Evolutionary conservation across 2,797 vertebrate species (phyloP).

Genomic region (Melopsittacus undulatus): DNA sequence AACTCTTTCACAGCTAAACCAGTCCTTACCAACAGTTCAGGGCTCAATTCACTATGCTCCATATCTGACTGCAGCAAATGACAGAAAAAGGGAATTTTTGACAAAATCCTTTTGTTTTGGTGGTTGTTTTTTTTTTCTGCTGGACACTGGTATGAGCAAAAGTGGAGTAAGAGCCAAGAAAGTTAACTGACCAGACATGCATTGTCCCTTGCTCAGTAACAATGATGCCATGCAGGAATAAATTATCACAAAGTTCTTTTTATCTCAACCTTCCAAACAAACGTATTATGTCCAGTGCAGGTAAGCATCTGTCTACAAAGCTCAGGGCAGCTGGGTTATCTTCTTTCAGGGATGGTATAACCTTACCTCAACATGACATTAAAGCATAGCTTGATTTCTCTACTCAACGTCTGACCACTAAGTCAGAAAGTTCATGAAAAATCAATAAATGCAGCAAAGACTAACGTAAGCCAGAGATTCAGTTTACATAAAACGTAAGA

Average conservation of each 20-base stretch:
- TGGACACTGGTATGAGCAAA: neutral
- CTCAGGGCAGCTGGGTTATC: neutral
- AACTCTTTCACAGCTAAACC: neutral
- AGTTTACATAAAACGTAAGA: neutral
- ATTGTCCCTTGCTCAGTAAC: neutral
- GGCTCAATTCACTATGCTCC: neutral
- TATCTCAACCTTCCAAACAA: neutral
- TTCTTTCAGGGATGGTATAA: neutral
- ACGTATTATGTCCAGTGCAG: neutral
- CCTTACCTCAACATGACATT: neutral
- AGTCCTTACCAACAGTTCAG: neutral
- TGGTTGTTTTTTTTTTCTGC: neutral
- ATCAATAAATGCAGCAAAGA: neutral
- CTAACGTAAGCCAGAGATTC: rapidly evolving
- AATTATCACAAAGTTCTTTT: neutral
- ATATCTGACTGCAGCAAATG: neutral
- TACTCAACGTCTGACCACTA: neutral
- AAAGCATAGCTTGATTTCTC: neutral
- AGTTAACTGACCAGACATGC: rapidly evolving
- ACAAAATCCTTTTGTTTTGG: neutral
- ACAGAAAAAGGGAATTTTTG: neutral
- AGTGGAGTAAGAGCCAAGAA: neutral
- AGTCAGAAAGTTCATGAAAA: neutral
- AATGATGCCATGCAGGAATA: neutral
- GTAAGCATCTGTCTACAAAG: neutral